These are phyloP conservation scores for Falco punctatus DNA, from an alignment of 2,113 vertebrate genomes.

Conservation along the genomic window DNA sequence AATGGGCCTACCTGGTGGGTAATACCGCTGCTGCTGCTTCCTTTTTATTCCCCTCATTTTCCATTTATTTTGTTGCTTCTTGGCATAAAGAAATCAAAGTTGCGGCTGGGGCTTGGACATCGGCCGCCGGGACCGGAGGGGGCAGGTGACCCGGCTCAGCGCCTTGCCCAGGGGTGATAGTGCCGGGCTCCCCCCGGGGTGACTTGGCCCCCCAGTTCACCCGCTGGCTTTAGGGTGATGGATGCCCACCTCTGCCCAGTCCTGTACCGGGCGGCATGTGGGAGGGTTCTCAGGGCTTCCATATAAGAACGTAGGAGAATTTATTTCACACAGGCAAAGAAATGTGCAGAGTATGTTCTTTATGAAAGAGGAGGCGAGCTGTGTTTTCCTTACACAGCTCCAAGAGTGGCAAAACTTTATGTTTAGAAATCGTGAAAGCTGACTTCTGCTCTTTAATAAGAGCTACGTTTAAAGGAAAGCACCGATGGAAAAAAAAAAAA, in stretches of 20 bases:
- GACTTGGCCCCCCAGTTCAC: background rate
- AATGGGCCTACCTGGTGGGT: slow-evolving; percentile 27
- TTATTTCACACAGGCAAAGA: slow-evolving; percentile 28
- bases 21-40: background rate
- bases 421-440: background rate
- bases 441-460: background rate
- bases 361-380: background rate
- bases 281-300: slow-evolving; percentile 46
- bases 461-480: background rate
- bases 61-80: background rate
- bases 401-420: background rate
- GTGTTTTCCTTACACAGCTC: background rate
- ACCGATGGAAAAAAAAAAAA: background rate
- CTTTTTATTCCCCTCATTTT: background rate
- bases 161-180: fast-evolving
- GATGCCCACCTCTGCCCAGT: background rate
- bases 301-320: slow-evolving; percentile 70
- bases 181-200: background rate
- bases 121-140: background rate
- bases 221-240: background rate
- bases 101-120: background rate
- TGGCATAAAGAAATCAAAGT: background rate
- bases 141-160: background rate
- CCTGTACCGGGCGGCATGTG: background rate
- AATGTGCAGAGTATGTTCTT: slow-evolving; percentile 23